Evolutionary conservation across 2,113 vertebrate genomes (phyloP), one percentile per base, ranked within the genome.

Genomic region (Clinocottus analis): DNA sequence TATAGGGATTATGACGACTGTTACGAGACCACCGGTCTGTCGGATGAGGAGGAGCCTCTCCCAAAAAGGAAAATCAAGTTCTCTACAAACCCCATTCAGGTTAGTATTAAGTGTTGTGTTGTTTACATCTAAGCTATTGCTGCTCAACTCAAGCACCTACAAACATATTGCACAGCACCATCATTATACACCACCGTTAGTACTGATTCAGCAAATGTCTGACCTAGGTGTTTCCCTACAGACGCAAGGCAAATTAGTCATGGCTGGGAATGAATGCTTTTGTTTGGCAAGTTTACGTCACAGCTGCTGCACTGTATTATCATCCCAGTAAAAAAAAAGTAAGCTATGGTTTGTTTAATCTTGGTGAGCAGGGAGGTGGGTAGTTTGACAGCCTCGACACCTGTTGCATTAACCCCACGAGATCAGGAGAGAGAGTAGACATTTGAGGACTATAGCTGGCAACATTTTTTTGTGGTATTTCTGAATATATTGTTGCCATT

Each of bases 21-120:
- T 77, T 96, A 96, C 37, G 96, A 98, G 85, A 90, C 93, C 75
- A 93, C 93, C 63, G 96, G 97, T 73, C 93, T 98, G 53, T 97
- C 96, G 10, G 97, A 97, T 84, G 97, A 97, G 80, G 97, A 98
- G 58, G 94, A 96, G n/a, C 91, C 92, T 27, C 89, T 64, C 8
- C 78, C 87, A 33, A 91, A 92, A 69, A 93, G 96, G 88, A 97
- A 93, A 91, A 96, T 98, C 70, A 93, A 92, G 85, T 98, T 98
- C 91, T 97, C 96, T 47, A 96, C 93, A n/a, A 91, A 94, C 41
- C 96, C 97, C 60, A 97, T 98, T 82, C 94, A 94, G 95, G 97
- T 96, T 93, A 90, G 93, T 80, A 37, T 55, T 51, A 61, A 59
- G 5, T 62, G 17, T 29, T 72, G 10, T 83, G 37, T 61, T 84